These are phyloP conservation scores for Pelagia noctiluca DNA, from an alignment of 30 jellyfish, hydroid and myxozoan species.

Conservation along the genomic window DNA sequence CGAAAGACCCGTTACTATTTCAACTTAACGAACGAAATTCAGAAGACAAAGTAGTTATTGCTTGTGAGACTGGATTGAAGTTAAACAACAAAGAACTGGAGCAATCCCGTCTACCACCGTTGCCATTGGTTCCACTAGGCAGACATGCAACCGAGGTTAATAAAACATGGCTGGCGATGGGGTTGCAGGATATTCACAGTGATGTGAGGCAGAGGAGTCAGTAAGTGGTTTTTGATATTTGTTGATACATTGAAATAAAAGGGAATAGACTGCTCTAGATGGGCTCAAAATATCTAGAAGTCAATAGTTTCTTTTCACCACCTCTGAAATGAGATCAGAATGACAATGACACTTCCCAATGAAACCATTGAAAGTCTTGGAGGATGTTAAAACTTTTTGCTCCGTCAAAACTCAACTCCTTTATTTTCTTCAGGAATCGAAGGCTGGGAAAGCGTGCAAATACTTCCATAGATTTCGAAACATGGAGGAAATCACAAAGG, in stretches of 20 bases:
- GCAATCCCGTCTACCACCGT: constrained; percentile 77
- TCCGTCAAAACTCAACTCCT: background rate
- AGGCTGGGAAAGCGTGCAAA: constrained; percentile 44
- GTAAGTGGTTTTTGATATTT: constrained; percentile 61
- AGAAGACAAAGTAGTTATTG: constrained; percentile 69
- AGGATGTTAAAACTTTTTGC: background rate
- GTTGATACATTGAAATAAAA: too few relatives aligned
- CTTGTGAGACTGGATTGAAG: constrained; percentile 73
- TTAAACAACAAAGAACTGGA: constrained; percentile 59
- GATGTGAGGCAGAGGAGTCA: constrained; percentile 80
- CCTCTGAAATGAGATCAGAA: too few relatives aligned
- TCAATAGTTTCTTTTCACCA: background rate
- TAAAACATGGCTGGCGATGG: constrained; percentile 76
- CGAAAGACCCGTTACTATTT: constrained; percentile 75
- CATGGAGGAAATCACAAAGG: constrained; percentile 41
- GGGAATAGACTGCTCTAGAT: too few relatives aligned
- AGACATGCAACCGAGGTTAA: constrained; percentile 89
- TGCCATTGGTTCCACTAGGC: constrained; percentile 92
- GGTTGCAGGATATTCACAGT: constrained; percentile 76
- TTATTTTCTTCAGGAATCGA: constrained; percentile 27
- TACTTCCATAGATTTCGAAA: constrained; percentile 47
- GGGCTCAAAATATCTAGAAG: background rate
- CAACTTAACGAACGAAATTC: constrained; percentile 74
- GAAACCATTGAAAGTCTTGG: too few relatives aligned
- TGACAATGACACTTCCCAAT: too few relatives aligned